Percentiles rank a stretch among this genome's conserved stretches.
phyloP scores from a whole-genome alignment of 2,797 vertebrate genomes.

The Myotis planiceps region DNA sequence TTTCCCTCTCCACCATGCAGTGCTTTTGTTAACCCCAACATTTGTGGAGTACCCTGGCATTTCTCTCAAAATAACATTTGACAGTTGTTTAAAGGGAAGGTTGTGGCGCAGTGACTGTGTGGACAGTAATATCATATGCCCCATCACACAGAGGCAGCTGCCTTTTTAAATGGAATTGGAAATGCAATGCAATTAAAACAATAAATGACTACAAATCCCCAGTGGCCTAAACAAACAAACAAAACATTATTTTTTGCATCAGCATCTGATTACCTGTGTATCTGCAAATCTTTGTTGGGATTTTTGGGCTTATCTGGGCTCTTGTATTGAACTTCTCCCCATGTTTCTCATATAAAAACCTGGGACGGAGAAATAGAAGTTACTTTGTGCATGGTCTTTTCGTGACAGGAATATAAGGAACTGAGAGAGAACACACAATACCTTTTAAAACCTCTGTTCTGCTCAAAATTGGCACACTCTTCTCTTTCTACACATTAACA shows the following conservation, averaged over 20 bases:
- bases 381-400: background rate
- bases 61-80: background rate
- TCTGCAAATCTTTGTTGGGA: background rate
- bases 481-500: background rate
- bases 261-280: background rate
- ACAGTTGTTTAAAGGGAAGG: background rate
- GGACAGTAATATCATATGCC: background rate
- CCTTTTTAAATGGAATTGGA: background rate
- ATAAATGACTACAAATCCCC: background rate
- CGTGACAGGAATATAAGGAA: background rate
- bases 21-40: background rate
- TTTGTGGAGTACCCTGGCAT: background rate
- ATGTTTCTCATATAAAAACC: background rate
- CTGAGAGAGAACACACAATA: background rate
- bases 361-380: background rate
- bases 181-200: background rate
- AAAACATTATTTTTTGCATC: background rate
- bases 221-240: background rate
- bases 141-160: background rate
- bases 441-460: background rate
- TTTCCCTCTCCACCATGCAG: background rate
- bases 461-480: background rate
- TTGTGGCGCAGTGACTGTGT: background rate
- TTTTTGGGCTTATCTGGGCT: background rate
- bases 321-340: background rate